phyloP scores from a whole-genome alignment of 2,797 vertebrate species.

The Pyrocephalus nanus region DNA sequence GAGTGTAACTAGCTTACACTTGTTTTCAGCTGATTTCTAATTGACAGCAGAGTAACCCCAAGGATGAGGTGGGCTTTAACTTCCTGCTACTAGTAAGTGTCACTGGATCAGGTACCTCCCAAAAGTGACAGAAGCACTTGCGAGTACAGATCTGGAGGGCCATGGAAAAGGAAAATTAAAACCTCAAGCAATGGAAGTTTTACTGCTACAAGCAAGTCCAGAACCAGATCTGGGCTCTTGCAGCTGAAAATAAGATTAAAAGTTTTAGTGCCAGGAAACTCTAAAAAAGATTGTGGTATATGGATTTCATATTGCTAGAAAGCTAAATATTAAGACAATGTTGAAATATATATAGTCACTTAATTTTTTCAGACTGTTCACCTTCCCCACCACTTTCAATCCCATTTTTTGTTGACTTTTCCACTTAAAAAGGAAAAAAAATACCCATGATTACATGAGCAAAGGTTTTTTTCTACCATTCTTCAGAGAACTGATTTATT shows the following conservation, averaged over 20 bases:
- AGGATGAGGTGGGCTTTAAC: not conserved
- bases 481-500: constrained; percentile 46
- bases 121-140: not conserved
- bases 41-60: not conserved
- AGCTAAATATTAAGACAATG: not conserved
- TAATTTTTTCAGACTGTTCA: not conserved
- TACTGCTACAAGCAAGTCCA: not conserved
- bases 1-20: not conserved
- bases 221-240: not conserved
- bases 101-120: not conserved
- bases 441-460: not conserved
- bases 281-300: not conserved
- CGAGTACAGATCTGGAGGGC: not conserved
- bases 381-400: not conserved
- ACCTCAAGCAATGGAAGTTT: not conserved
- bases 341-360: not conserved
- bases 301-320: not conserved
- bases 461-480: not conserved
- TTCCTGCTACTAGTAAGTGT: not conserved
- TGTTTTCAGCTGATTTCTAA: not conserved
- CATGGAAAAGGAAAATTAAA: not conserved
- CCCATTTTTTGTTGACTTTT: not conserved
- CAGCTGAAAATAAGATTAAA: not conserved
- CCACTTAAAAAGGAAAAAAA: not conserved
- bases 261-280: not conserved